Conservation (phyloP, 2,888 invertebrate genomes). For the Synanthedon myopaeformis region DNA sequence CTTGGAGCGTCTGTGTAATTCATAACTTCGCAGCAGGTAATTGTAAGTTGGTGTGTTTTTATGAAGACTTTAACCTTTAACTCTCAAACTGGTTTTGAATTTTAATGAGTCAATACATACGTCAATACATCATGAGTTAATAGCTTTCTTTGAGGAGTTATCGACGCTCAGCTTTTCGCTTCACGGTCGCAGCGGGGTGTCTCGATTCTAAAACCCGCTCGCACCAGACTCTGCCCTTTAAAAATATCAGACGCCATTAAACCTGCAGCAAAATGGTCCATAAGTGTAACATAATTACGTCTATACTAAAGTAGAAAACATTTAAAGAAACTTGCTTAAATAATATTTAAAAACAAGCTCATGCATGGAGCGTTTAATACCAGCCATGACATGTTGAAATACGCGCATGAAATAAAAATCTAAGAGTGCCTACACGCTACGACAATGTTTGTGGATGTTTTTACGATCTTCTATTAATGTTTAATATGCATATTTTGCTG, state of each 20-base stretch:
- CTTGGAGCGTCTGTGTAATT: conserved; percentile 13
- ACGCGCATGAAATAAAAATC: conserved; percentile 19
- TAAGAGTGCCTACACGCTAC: conserved; percentile 19
- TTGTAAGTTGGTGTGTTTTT: conserved; percentile 41
- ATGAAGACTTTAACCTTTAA: conserved; percentile 60
- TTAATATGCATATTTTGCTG: conserved; percentile 46
- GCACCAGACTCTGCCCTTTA: conserved; percentile 41
- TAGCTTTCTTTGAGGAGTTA: conserved; percentile 40
- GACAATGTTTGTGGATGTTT: conserved; percentile 15
- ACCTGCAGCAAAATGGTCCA: conserved; percentile 21
- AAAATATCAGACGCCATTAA: conserved; percentile 4
- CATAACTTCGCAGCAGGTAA: conserved; percentile 42
- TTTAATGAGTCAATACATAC: conserved; percentile 64
- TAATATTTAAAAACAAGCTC: conserved; percentile 16
- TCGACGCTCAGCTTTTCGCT: conserved; percentile 48
- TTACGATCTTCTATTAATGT: conserved; percentile 38
- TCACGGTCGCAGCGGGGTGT: conserved; percentile 47
- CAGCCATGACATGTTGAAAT: conserved; percentile 33
- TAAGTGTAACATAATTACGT: conserved; percentile 26
- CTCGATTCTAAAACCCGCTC: conserved; percentile 34
- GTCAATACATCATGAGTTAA: conserved; percentile 57
- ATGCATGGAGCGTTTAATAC: conserved; percentile 7
- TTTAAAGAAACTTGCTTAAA: conserved; percentile 4
- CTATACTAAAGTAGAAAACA: conserved; percentile 4
- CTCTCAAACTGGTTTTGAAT: conserved; percentile 51